Base-by-base conservation (phyloP, 2,888 invertebrate species). In the Diarsia mendica region DNA sequence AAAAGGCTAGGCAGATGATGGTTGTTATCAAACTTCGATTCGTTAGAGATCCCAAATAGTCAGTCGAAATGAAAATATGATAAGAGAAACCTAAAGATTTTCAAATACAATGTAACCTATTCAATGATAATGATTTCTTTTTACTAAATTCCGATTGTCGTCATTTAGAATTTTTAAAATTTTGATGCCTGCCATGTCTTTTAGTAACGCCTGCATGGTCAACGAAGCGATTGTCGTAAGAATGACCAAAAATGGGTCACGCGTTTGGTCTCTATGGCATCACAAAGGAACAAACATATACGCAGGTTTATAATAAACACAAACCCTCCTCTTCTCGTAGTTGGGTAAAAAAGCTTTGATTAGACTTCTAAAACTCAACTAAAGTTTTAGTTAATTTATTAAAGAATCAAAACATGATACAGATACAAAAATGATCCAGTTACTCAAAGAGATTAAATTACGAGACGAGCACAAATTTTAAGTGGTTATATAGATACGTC, bases 381-480 rank as follows among this genome's bases (percentile, higher is more conserved):
- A 23, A 28, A 18, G 8, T 8, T 28, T 48, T 28, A 15, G 23
- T 13, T 55, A 55, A 15, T 58, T 58, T 15, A 58, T 3, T 15
- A 58, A 28, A 58, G 8, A 28, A 53, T 13, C 23, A 55, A 53
- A 53, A 28, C 28, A 28, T 28, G 28, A 11, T 53, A 23, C 15
- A 9, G 9, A 10, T 51, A 8, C 33, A 18, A 18, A 46, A 51
- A 20, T 39, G 4, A 63, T 39, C 3, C 2, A 49, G 10, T 77
- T 28, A 11, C 13, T 44, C 48, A 77, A 61, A 78, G 2, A 23
- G 23, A 60, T 60, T 60, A 33, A 55, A 11, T 78, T 78, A 77
- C 33, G 10, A 44, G 28, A 51, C 39, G 8, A n/a, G 11, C 23
- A 5, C 44, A 49, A 60, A 49, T 39, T 51, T 71, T 63, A 44